A percentile compares a stretch with the other conserved stretches of the same genome.
phyloP scores from a whole-genome alignment of 2,888 invertebrate genomes.

The Xanthostigma xanthostigma region DNA sequence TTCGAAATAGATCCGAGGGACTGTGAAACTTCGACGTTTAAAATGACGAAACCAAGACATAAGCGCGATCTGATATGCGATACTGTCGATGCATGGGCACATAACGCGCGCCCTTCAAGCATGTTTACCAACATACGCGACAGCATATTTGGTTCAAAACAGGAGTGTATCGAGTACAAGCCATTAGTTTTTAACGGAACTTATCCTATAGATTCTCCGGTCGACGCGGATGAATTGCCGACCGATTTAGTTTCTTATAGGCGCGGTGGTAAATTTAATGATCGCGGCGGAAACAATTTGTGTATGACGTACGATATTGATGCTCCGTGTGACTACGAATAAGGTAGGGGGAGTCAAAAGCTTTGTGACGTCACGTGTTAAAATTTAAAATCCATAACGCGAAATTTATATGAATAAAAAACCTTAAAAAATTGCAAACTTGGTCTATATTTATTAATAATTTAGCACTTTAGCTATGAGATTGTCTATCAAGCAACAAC shows the following conservation, averaged over 20 bases:
- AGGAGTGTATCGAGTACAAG: conserved; percentile 31
- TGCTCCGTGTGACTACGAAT: conserved; percentile 25
- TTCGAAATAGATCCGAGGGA: conserved; percentile 8
- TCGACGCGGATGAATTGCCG: conserved; percentile 17
- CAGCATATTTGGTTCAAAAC: conserved; percentile 12
- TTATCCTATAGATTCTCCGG: conserved; percentile 69
- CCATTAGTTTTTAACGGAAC: conserved; percentile 73
- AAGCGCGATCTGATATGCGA: conserved; percentile 40
- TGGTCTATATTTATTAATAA: too few relatives aligned
- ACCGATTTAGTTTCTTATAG: conserved; percentile 15
- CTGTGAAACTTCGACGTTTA: conserved; percentile 17
- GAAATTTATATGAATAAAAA: too few relatives aligned
- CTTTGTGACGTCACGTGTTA: too few relatives aligned
- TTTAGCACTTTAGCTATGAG: too few relatives aligned
- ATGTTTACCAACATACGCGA: conserved; percentile 23
- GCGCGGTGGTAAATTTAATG: conserved; percentile 7
- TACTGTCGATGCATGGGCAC: conserved; percentile 49
- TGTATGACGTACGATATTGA: conserved; percentile 38
- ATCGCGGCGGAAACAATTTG: conserved; percentile 14
- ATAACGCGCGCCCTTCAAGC: conserved; percentile 16
- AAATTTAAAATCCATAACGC: too few relatives aligned
- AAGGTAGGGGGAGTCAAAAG: too few relatives aligned
- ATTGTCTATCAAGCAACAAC: too few relatives aligned
- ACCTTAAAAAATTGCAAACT: too few relatives aligned
- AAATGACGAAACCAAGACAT: conserved; percentile 20